Evolutionary conservation across 2,888 invertebrate species (phyloP).

Genomic region (Julus scanicus): DNA sequence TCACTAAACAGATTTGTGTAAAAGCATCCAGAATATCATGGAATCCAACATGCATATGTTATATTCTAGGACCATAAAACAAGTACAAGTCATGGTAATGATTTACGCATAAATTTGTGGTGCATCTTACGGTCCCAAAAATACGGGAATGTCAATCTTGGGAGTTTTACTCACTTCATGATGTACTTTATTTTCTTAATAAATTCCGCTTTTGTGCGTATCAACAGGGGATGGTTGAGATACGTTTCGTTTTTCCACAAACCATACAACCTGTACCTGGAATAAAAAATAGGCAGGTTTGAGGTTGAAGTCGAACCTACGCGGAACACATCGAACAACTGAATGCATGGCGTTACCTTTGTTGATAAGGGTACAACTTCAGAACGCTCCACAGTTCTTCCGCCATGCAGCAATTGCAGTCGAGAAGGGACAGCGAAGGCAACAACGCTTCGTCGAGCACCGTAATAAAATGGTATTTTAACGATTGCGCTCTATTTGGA

Average conservation of each 20-base stretch:
- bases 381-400: slow-evolving; percentile 95
- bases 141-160: too few relatives aligned
- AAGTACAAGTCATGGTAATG: too few relatives aligned
- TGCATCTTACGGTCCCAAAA: too few relatives aligned
- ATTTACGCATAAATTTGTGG: too few relatives aligned
- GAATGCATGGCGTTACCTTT: slow-evolving; percentile 69
- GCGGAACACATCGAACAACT: background rate
- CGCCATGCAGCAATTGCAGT: slow-evolving; percentile 94
- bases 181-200: slow-evolving; percentile 93
- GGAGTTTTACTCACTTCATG: slow-evolving; percentile 83
- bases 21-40: too few relatives aligned
- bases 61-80: too few relatives aligned
- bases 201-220: slow-evolving; percentile 85
- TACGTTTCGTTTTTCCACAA: slow-evolving; percentile 96
- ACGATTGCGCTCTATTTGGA: background rate
- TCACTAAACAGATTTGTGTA: too few relatives aligned
- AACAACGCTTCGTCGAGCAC: slow-evolving; percentile 88
- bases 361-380: slow-evolving; percentile 86
- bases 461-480: slow-evolving; percentile 79
- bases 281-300: background rate
- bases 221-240: slow-evolving; percentile 82
- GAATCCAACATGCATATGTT: too few relatives aligned
- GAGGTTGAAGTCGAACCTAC: background rate
- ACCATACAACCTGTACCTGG: slow-evolving; percentile 88
- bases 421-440: slow-evolving; percentile 90